These are phyloP conservation scores for Serripes groenlandicus DNA, from an alignment of 2,888 invertebrate genomes.

Conservation along the genomic window DNA sequence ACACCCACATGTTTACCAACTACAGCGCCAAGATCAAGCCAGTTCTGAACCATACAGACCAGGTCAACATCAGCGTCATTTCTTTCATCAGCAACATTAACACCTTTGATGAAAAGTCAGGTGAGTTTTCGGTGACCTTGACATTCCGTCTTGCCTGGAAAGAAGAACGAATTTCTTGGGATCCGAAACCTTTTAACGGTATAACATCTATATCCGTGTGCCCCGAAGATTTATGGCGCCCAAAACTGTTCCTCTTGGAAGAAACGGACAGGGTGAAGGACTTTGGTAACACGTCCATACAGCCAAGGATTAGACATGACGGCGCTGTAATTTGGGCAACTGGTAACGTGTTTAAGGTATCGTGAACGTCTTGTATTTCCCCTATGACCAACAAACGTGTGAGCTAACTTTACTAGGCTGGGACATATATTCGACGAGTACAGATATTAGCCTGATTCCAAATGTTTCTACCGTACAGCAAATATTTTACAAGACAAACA, in stretches of 20 bases:
- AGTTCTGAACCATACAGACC: not conserved
- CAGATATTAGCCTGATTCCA: too few species aligned
- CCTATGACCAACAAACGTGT: conserved; percentile 60
- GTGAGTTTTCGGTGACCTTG: conserved; percentile 27
- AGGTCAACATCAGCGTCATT: not conserved
- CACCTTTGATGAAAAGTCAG: conserved; percentile 52
- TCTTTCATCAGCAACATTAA: conserved; percentile 29
- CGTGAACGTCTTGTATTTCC: conserved; percentile 59
- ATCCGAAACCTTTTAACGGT: not conserved
- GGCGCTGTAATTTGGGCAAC: conserved; percentile 41
- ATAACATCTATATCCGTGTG: conserved; percentile 23
- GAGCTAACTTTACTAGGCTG: too few species aligned
- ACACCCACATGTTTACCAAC: conserved; percentile 2
- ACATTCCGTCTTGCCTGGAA: conserved; percentile 35
- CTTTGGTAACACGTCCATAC: conserved; percentile 30
- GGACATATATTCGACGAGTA: too few species aligned
- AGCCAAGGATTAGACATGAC: conserved; percentile 11
- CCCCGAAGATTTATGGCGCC: conserved; percentile 49
- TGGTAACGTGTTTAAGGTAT: conserved; percentile 29
- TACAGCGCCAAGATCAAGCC: conserved; percentile 22
- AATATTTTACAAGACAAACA: too few species aligned
- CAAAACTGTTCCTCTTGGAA: conserved; percentile 37
- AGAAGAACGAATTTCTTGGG: conserved; percentile 48
- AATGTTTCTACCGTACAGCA: too few species aligned
- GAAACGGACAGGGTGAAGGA: conserved; percentile 25